phyloP scores from a whole-genome alignment of 2,888 invertebrate genomes.

The Leptura quadrifasciata region DNA sequence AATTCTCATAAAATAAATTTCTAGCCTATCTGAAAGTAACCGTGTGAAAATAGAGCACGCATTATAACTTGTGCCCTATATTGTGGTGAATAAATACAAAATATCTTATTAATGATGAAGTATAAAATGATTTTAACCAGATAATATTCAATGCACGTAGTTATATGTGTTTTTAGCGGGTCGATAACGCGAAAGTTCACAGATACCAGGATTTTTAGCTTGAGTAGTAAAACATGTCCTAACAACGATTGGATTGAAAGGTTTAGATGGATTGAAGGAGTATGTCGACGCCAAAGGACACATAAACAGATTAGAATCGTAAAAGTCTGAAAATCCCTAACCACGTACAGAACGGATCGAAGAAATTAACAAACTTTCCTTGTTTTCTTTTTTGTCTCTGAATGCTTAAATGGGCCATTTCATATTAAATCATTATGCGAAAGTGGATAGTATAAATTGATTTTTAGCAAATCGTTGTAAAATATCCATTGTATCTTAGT shows the following conservation, averaged over 20 bases:
- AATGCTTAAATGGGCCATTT: conserved; percentile 5
- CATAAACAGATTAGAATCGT: conserved; percentile 53
- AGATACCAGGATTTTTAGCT: conserved; percentile 54
- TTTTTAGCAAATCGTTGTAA: not conserved
- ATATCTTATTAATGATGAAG: not conserved
- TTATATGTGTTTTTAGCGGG: conserved; percentile 42
- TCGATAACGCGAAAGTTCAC: conserved; percentile 44
- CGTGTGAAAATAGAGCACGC: too few species aligned
- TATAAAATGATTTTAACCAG: not conserved
- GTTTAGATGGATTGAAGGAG: conserved; percentile 54
- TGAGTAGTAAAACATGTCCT: conserved; percentile 64
- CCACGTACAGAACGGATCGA: conserved; percentile 26
- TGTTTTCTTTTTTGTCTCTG: conserved; percentile 7
- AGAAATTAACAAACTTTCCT: conserved; percentile 28
- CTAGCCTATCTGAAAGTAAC: too few species aligned
- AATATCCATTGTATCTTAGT: not conserved
- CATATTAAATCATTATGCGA: not conserved
- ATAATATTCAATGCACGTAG: conserved; percentile 19
- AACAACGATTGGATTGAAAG: conserved; percentile 62
- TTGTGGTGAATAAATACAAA: too few species aligned
- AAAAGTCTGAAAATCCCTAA: conserved; percentile 27
- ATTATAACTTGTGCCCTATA: too few species aligned
- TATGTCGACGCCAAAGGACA: conserved; percentile 48
- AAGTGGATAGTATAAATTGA: not conserved
- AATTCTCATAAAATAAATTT: too few species aligned